Percentiles rank a stretch among this genome's conserved stretches.
Conservation (phyloP, 2,797 vertebrate genomes). For the Sebastolobus alascanus region DNA sequence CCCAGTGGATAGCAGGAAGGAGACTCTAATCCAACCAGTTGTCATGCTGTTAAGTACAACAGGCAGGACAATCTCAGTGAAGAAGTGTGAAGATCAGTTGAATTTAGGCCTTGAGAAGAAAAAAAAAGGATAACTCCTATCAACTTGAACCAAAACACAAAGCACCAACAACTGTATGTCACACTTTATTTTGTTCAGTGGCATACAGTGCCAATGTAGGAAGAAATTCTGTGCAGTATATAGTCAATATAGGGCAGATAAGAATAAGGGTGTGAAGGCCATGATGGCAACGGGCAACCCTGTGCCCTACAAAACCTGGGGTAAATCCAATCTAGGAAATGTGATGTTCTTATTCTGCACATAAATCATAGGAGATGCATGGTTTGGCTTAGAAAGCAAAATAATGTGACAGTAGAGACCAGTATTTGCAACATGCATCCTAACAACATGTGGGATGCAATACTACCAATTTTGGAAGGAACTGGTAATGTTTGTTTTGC, state of each 20-base stretch:
- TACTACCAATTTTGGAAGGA: no score
- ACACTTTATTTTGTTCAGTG: neutral
- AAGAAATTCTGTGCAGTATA: neutral
- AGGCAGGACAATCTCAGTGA: conserved; percentile 6
- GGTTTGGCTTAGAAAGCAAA: neutral
- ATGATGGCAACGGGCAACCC: neutral
- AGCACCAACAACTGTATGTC: neutral
- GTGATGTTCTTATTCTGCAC: neutral
- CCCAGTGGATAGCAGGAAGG: conserved; percentile 15
- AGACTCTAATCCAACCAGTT: conserved; percentile 21
- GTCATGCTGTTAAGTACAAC: conserved; percentile 18
- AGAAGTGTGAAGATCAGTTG: conserved; percentile 10
- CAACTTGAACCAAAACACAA: neutral
- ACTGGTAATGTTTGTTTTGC: no score
- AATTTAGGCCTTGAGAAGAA: neutral
- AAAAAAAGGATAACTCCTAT: neutral
- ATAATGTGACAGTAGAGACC: neutral
- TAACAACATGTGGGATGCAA: no score
- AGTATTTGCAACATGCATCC: neutral
- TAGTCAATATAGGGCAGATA: neutral
- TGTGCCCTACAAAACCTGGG: neutral
- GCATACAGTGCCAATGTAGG: neutral
- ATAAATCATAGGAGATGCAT: neutral
- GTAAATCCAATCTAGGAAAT: neutral
- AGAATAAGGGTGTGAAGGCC: neutral